Evolutionary conservation across 1,140 invertebrate species (phyloP), one percentile per base, ranked within the genome.

Genomic region (Leptopilina clavipes): DNA sequence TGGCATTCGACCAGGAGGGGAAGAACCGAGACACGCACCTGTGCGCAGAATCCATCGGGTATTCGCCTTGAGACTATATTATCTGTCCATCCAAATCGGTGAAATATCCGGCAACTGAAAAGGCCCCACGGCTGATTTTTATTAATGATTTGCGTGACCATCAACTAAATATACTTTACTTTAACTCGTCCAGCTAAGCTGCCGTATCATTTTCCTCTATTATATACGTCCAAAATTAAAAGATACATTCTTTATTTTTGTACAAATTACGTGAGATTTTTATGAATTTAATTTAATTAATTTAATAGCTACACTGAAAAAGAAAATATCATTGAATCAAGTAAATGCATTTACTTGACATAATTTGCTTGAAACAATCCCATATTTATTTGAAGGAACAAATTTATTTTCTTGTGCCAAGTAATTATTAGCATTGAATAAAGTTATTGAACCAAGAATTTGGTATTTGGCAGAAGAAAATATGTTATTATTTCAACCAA

Each of bases 111-210:
- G 48, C 75, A 75, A 56, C 65, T 56, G 37, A 75, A 54, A 74
- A 22, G 31, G 73, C 82, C 85, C 79, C 77, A 73, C 70, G 85
- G 80, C 83, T 70, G 76, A 79, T 80, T 84, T 87, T 86, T 86
- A 86, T 83, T 84, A 81, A 65, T 77, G 83, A 81, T 77, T 86
- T 82, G 84, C 85, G 86, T 87, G 85, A 86, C 86, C 80, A 77
- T 80, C 82, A 75, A 76, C 81, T 85, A 87, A 87, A 85, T n/a
- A n/a, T 82, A 84, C 74, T 84, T 85, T 77, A 81, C 72, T 83
- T 84, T 83, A 81, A 83, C 81, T 81, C 82, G 73, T 80, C 72
- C 78, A 74, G 52, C 74, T 75, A 74, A 43, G 45, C 74, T 18
- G 72, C 65, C 73, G 17, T 43, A 18, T 65, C 5, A 3, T 31